A percentile compares a stretch with the other conserved stretches of the same genome.
Conservation (phyloP, 2,797 vertebrate species). For the Taeniopygia guttata region DNA sequence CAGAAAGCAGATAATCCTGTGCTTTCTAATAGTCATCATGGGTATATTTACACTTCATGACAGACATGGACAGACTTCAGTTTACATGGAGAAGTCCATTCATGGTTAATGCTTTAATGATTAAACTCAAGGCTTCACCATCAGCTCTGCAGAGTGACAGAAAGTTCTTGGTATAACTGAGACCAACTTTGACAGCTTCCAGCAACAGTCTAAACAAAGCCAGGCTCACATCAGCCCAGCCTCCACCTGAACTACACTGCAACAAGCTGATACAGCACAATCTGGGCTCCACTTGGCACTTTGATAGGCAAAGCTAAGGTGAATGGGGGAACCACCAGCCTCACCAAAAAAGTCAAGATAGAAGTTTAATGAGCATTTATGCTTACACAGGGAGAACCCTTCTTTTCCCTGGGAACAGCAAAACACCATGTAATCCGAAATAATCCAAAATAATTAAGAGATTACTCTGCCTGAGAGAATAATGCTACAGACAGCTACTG, state of each 20-base stretch:
- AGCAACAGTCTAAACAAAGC: neutral
- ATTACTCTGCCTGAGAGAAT: neutral
- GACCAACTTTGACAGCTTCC: neutral
- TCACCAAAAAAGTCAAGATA: neutral
- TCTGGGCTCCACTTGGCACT: neutral
- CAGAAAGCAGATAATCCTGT: neutral
- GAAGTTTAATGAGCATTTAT: neutral
- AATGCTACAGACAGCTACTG: neutral
- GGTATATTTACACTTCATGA: neutral
- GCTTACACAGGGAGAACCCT: neutral
- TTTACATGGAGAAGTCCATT: neutral
- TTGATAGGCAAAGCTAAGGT: neutral
- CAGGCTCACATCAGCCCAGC: neutral
- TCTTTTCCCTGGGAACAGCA: neutral
- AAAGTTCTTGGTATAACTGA: neutral
- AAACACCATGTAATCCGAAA: neutral
- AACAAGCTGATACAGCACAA: neutral
- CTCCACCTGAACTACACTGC: neutral
- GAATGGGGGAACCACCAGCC: neutral
- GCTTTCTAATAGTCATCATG: neutral
- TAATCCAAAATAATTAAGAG: neutral
- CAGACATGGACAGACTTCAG: accelerated
- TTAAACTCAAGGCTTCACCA: neutral
- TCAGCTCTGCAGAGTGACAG: neutral
- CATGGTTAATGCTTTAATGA: neutral